Base-by-base conservation (phyloP, 2,113 vertebrate genomes). In the Pipa parva region DNA sequence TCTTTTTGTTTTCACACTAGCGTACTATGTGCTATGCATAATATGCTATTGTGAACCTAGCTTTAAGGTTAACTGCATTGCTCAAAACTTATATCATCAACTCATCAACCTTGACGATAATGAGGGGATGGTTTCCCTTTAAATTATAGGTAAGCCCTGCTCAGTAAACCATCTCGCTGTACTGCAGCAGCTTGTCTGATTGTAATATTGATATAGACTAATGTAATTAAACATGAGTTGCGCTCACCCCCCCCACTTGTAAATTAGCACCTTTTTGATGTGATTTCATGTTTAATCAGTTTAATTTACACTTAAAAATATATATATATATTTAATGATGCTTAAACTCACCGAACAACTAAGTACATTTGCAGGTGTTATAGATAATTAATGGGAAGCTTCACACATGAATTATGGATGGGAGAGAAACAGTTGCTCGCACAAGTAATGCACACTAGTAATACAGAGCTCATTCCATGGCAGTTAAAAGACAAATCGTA, bases 251-350 rank as follows among this genome's bases (percentile, higher is more conserved):
- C 25, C 22, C 6, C 9, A 27, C 20, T n/a, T n/a, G n/a, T n/a
- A 61, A 29, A 42, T 29, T 9, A 60, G 45, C 13, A 20, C 29
- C n/a, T 33, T 27, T 39, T 37, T 60, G 26, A 69, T 52, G 48
- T 69, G 57, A 52, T 68, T 69, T 69, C 57, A 18, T 26, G 46
- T 59, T 50, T 69, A 70, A 70, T 70, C 66, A 70, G 36, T 15
- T 26, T 70, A 42, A 61, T 54, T 69, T 60, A 42, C 59, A 37
- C 39, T 48, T 59, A 70, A 67, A 7, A 55, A 39, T n/a, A n/a
- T 25, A 45, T 26, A 29, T 21, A 9, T 49, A 29, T 25, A 13
- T 45, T 28, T 60, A 39, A 59, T 52, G 18, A 49, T 36, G 9
- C n/a, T 18, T 22, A 25, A 66, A 58, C 26, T 66, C 63, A 56